Conservation (phyloP, 2,888 invertebrate species). For the Hermodice carunculata region DNA sequence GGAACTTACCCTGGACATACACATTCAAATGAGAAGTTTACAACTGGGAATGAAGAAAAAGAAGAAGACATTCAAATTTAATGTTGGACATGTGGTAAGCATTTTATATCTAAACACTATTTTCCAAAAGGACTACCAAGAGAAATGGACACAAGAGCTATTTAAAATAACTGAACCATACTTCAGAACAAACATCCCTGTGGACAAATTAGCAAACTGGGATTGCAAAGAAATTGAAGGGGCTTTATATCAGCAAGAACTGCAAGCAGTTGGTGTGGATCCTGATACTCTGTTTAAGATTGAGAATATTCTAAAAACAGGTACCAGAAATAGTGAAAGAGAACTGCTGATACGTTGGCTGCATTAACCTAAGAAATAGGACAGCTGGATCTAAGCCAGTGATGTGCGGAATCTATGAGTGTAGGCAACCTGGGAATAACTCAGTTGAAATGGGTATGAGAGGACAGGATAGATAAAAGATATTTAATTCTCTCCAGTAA, state of each 20-base stretch:
- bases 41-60: background rate
- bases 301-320: background rate
- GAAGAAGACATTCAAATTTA: background rate
- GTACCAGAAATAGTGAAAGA: background rate
- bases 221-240: conserved; percentile 6
- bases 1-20: background rate
- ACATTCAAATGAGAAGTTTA: no score
- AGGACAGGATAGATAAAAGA: no score
- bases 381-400: conserved; percentile 11
- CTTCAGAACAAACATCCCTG: background rate
- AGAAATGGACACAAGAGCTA: conserved; percentile 5
- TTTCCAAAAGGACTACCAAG: conserved; percentile 2
- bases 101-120: background rate
- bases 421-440: no score
- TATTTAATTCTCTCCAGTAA: no score
- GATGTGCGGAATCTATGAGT: no score
- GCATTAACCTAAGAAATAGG: background rate
- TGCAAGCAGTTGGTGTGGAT: background rate
- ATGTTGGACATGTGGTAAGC: conserved; percentile 4
- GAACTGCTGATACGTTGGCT: background rate
- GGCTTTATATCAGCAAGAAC: conserved; percentile 5
- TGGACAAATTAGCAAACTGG: background rate
- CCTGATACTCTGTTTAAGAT: background rate
- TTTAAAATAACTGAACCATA: background rate
- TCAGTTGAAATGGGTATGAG: no score